Conservation (phyloP, 1,140 invertebrate species). For the Dinoponera quadriceps region DNA sequence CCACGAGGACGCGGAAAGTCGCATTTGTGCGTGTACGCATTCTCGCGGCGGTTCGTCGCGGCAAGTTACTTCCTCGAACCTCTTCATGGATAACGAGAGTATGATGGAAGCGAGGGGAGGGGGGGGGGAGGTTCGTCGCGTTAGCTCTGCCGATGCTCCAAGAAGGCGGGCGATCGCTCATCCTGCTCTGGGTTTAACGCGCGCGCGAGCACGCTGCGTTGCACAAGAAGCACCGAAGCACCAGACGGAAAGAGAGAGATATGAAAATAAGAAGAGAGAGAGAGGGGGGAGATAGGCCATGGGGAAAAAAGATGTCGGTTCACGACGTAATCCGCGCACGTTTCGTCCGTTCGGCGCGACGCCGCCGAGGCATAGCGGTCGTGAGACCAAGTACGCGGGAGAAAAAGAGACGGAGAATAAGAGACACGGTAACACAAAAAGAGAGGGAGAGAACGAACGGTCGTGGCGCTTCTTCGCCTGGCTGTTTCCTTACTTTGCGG, state of each 20-base stretch:
- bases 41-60: not conserved
- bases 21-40: constrained; percentile 41
- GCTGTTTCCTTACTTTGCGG: constrained; percentile 85
- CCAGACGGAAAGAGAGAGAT: not conserved
- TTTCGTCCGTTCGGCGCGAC: constrained; percentile 14
- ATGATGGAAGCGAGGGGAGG: constrained; percentile 24
- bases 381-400: not conserved
- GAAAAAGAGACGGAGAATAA: not conserved
- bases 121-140: constrained; percentile 29
- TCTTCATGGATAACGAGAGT: constrained; percentile 21
- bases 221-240: not conserved
- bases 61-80: not conserved
- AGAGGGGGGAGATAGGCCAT: constrained; percentile 11
- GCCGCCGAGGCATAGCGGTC: not conserved
- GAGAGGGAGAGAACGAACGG: not conserved
- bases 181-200: constrained; percentile 1
- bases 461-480: not conserved
- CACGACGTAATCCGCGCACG: constrained; percentile 21
- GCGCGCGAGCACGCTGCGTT: too few species aligned
- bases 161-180: not conserved
- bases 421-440: constrained; percentile 16
- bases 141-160: constrained; percentile 4
- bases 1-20: constrained; percentile 69
- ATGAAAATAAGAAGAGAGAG: not conserved
- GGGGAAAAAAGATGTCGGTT: constrained; percentile 58